These are phyloP conservation scores for Scotopteryx bipunctaria DNA, from an alignment of 2,888 invertebrate genomes.

Conservation along the genomic window DNA sequence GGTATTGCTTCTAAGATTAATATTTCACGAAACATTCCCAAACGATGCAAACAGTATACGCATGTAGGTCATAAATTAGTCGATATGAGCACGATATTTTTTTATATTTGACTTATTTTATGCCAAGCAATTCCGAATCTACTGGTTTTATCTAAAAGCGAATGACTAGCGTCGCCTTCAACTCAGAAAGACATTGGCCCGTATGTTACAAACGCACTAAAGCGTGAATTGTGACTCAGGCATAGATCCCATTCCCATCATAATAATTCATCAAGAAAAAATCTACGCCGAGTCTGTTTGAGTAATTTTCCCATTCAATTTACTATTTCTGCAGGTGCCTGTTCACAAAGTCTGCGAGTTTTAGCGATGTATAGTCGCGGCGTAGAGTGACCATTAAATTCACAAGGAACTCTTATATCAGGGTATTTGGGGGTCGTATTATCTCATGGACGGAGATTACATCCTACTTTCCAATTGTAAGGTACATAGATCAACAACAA, in stretches of 20 bases:
- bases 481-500: no score
- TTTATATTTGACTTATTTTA: slow-evolving; percentile 34
- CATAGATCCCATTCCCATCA: no score
- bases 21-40: slow-evolving; percentile 37
- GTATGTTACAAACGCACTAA: no score
- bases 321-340: background rate
- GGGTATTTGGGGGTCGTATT: slow-evolving; percentile 39
- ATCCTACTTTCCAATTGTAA: slow-evolving; percentile 40
- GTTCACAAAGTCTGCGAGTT: background rate
- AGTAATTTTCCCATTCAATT: no score
- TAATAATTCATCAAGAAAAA: no score
- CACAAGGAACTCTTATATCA: slow-evolving; percentile 27
- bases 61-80: slow-evolving; percentile 39
- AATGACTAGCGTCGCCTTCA: slow-evolving; percentile 40
- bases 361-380: slow-evolving; percentile 24
- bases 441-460: slow-evolving; percentile 72
- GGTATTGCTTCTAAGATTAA: background rate
- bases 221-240: no score
- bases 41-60: slow-evolving; percentile 47
- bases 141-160: slow-evolving; percentile 40
- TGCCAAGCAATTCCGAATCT: slow-evolving; percentile 38
- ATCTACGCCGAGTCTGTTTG: no score
- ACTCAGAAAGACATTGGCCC: no score
- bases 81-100: slow-evolving; percentile 46
- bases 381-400: background rate